Base-by-base conservation (phyloP, 37 sponge, comb jelly and placozoan species). In the Tethya wilhelma region DNA sequence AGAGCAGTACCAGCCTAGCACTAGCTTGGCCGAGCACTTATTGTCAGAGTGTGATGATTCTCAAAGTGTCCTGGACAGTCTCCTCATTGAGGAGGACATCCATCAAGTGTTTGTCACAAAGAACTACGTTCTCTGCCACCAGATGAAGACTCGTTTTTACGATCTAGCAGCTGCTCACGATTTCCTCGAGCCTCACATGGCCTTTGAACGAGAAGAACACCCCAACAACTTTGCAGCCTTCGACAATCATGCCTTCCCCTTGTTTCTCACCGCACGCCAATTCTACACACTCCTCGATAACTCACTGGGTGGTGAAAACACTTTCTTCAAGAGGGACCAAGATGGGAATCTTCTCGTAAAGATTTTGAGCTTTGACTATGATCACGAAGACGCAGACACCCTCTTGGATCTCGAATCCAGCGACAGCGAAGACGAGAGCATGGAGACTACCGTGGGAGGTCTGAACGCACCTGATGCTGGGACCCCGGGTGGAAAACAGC, bases 31-130 rank as follows among this genome's bases (percentile, higher is more conserved):
- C n/a, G n/a, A n/a, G n/a, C n/a, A n/a, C n/a, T n/a, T n/a, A n/a
- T n/a, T n/a, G n/a, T n/a, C n/a, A n/a, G n/a, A n/a, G n/a, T n/a
- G n/a, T n/a, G n/a, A n/a, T n/a, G n/a, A n/a, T n/a, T n/a, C n/a
- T n/a, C n/a, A n/a, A n/a, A n/a, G n/a, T n/a, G n/a, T n/a, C n/a
- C n/a, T n/a, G n/a, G n/a, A n/a, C n/a, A n/a, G n/a, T n/a, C n/a
- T n/a, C 29, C 38, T 80, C 9, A 40, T 39, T 12, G 73, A 67
- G 34, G 68, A 64, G 45, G 41, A 87, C 32, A 78, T 94, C 34
- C 95, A 90, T 43, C 95, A 94, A 38, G 74, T 94, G 2, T 94
- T 94, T 69, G 46, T 94, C 39, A 90, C 95, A 17, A 94, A 94
- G 73, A 94, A 90, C 40, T 79, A 75, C 65, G 86, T 94, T 39